Evolutionary conservation across 2,888 invertebrate species (phyloP), one percentile per base, ranked within the genome.

Genomic region (Nemotelus nigrinus): DNA sequence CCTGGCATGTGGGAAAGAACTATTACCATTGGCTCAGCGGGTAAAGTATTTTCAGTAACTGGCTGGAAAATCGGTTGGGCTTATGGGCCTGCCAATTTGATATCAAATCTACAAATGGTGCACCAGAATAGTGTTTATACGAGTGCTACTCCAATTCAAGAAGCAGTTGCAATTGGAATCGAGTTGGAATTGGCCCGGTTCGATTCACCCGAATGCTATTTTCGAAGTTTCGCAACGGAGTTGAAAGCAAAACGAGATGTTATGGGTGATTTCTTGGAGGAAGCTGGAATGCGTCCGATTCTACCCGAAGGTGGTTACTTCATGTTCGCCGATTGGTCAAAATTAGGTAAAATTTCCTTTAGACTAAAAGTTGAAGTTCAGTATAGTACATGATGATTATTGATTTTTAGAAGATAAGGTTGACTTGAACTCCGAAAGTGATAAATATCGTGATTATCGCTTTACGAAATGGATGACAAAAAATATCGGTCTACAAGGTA

Each of bases 1-100:
- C 98, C 98, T 0, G 97, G 89, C 25, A 99, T 99, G 99, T 99
- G 97, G 94, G 97, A 99, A 81, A 90, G 98, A 44, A 99, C 99
- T 0, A 92, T 99, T 53, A 98, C 99, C 0, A 92, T 99, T 80
- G 98, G 99, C 0, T 98, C 98, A 43, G 99, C 98, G 0, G 99
- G 99, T 0, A 99, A 99, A 90, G 96, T 97, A 1, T 98, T 99
- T 89, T 97, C 97, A 76, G 96, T 97, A 10, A 99, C 99, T 0
- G 99, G 99, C 3, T 97, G 97, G 97, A 98, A 95, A 90, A 91
- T 92, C 2, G 99, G 99, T 74, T 99, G 99, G 99, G 96, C 96
- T 0, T 95, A 98, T 85, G 98, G 95, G 0, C 98, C 98, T 0
- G 90, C 91, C 0, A 86, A 91, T 78, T 89, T 99, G 7, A 91